Evolutionary conservation across 2,888 invertebrate species (phyloP), one percentile per base, ranked within the genome.

Genomic region (Callyntrura guangdongensis): DNA sequence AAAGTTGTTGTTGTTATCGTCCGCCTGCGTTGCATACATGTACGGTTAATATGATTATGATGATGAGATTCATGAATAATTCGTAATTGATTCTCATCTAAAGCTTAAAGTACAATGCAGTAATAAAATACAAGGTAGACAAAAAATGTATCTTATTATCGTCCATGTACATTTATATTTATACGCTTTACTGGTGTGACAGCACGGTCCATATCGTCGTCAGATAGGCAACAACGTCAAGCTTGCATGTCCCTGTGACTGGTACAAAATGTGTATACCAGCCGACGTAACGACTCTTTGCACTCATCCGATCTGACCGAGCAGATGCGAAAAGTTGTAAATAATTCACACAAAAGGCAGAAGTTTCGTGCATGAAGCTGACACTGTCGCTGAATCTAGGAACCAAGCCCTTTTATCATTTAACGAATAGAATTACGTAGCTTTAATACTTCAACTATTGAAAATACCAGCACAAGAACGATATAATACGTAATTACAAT

Each of bases 11-110:
- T n/a, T 74, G 9, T 1, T 20, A 47, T 36, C 36, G 36, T 36
- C 36, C 36, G 36, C 6, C 36, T 74, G 49, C 17, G n/a, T n/a
- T n/a, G n/a, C n/a, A 49, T 47, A 20, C 20, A 5, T 74, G 64
- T 27, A 17, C 25, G 11, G 64, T 64, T 27, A 64, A 64, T 74
- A 47, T 74, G 72, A 72, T 67, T 67, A 67, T 61, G 14, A 74
- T 47, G 72, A 47, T 47, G 72, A 74, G 72, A 17, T 20, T 81
- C 69, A 84, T 84, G 89, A 89, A 89, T n/a, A n/a, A n/a, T 89
- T 67, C 45, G 69, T 74, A 89, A 89, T 89, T 89, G 88, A 89
- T 89, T 89, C 72, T 47, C 72, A 45, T 74, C 47, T 47, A 17
- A 20, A 36, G 20, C 17, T 74, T 74, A 47, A 74, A 74, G 69